Evolutionary conservation across 2,113 vertebrate genomes (phyloP), one percentile per base, ranked within the genome.

Genomic region (Psittacus erithacus): DNA sequence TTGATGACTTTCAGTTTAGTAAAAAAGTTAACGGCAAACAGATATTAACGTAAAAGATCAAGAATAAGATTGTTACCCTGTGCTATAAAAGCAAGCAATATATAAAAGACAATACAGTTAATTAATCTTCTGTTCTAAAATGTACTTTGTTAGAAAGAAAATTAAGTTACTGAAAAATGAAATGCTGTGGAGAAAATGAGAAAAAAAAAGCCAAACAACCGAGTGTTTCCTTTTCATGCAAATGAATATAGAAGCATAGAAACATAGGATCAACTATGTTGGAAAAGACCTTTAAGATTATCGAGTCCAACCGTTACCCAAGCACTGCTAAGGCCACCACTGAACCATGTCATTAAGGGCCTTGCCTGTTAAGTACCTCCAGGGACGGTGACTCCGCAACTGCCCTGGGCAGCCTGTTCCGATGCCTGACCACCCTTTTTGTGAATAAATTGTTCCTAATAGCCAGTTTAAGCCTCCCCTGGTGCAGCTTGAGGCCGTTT

Each of bases 301-400:
- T 29, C 1, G 2, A 39, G 10, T 83, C 22, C 50, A 50, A 7
- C 16, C 1, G 0, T 73, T 68, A 33, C 44, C 15, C 27, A 2
- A 8, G 6, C 6, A 28, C 13, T 62, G 9, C 13, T 17, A 86
- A 44, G 15, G 14, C 28, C 41, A 43, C 17, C 17, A 29, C 19
- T 79, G 24, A 74, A 7, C 38, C 13, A 3, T 9, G 6, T 49
- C n/a, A 16, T 6, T 19, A 25, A 6, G 18, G 28, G 7, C 20
- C 29, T 18, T 28, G 6, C 44, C 10, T 59, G 8, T 17, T 35
- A 35, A 46, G 33, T 20, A 10, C 7, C 5, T 31, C 10, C 31
- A 44, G 19, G 22, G 19, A 11, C 12, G 11, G 23, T 17, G n/a
- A 44, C 19, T 55, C n/a, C 6, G 17, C 50, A 13, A 24, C 39